Percentiles rank a stretch among this genome's conserved stretches.
These are phyloP conservation scores for Elmis aenea DNA, from an alignment of 2,888 invertebrate species.

Conservation along the genomic window DNA sequence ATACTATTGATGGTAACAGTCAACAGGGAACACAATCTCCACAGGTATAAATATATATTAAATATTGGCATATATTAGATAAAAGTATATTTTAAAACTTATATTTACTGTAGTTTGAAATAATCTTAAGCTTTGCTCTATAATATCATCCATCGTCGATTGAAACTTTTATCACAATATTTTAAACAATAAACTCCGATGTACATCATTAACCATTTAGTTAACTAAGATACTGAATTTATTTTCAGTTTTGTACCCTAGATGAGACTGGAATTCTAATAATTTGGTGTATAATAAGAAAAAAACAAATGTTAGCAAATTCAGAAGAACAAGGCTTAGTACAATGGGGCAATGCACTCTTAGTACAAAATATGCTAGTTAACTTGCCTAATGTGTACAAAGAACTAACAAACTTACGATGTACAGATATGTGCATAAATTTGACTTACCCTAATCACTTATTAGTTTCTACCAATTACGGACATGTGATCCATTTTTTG, in stretches of 20 bases:
- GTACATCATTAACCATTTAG: too few species aligned
- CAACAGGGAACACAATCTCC: too few species aligned
- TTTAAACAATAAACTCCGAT: too few species aligned
- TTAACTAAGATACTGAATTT: too few species aligned
- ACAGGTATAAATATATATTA: too few species aligned
- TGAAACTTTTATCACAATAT: too few species aligned
- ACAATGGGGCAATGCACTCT: conserved; percentile 44
- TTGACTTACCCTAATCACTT: conserved; percentile 44
- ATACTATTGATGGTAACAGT: too few species aligned
- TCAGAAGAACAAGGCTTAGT: conserved; percentile 38
- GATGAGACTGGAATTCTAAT: conserved; percentile 49
- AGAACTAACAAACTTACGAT: conserved; percentile 35
- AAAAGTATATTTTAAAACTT: too few species aligned
- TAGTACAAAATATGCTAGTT: conserved; percentile 46
- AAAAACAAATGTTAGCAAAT: conserved; percentile 22
- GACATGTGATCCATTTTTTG: conserved; percentile 44
- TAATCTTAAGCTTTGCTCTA: too few species aligned
- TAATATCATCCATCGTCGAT: too few species aligned
- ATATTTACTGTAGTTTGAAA: too few species aligned
- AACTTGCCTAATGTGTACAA: conserved; percentile 34
- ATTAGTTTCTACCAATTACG: conserved; percentile 49
- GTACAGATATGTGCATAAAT: conserved; percentile 47
- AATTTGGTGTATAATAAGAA: conserved; percentile 49
- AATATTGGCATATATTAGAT: too few species aligned
- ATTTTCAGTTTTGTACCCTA: conserved; percentile 48